Evolutionary conservation across 2,113 vertebrate species (phyloP).

Genomic region (Mohoua ochrocephala): DNA sequence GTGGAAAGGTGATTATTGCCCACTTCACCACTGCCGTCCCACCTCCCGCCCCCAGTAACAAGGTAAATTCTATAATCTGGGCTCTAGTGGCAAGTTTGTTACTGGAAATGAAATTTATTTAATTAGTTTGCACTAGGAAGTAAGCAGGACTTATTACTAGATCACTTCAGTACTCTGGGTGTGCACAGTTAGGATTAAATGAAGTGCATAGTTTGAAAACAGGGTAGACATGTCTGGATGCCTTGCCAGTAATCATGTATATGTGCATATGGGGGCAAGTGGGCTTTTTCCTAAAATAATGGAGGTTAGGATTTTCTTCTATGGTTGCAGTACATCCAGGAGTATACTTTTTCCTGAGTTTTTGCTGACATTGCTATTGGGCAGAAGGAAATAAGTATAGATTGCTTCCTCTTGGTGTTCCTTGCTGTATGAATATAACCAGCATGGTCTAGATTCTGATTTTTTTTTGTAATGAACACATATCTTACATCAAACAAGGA

Average conservation of each 20-base stretch:
- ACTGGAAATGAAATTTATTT: not conserved
- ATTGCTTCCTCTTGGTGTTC: not conserved
- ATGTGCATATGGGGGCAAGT: not conserved
- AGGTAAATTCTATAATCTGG: not conserved
- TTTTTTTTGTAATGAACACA: not conserved
- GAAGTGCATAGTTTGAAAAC: not conserved
- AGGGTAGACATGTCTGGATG: not conserved
- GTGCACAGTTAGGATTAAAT: not conserved
- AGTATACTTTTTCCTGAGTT: not conserved
- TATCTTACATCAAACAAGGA: not conserved
- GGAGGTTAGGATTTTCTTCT: not conserved
- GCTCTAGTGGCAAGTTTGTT: not conserved
- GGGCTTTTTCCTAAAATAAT: not conserved
- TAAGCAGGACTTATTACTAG: not conserved
- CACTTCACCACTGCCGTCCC: not conserved
- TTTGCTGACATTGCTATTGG: not conserved
- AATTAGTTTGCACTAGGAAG: not conserved
- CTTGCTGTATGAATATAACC: not conserved
- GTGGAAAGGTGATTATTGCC: not conserved
- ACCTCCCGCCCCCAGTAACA: accelerated
- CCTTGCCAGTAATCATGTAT: not conserved
- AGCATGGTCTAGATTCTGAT: not conserved
- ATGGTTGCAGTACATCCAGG: not conserved
- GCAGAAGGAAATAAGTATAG: not conserved
- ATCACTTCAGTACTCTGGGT: not conserved